phyloP scores from a whole-genome alignment of 2,113 vertebrate genomes.

The Bettongia penicillata region DNA sequence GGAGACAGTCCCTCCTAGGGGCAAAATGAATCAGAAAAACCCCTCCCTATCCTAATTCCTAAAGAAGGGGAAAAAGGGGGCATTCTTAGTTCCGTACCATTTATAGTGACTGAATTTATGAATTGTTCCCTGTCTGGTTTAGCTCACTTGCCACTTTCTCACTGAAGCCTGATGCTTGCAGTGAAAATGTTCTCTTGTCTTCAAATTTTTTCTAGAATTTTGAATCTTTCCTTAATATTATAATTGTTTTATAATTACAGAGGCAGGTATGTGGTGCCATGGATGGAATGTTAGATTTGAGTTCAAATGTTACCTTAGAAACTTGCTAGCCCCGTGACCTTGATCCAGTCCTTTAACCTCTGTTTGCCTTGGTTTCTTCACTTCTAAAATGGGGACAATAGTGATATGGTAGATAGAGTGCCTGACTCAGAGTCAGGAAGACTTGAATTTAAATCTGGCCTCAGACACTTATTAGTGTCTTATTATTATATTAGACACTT shows the following conservation, averaged over 20 bases:
- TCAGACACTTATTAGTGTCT: not conserved
- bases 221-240: not conserved
- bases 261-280: not conserved
- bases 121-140: slow-evolving; percentile 36
- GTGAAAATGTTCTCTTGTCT: not conserved
- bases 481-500: too few relatives aligned
- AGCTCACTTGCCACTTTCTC: not conserved
- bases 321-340: not conserved
- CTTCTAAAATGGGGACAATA: not conserved
- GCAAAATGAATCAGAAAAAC: not conserved
- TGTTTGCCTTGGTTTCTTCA: not conserved
- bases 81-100: not conserved
- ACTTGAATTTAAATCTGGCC: not conserved
- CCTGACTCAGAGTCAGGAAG: not conserved
- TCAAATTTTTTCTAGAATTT: not conserved
- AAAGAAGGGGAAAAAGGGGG: not conserved
- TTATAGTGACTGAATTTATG: not conserved
- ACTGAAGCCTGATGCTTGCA: not conserved
- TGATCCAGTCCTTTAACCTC: not conserved
- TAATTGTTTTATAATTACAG: not conserved
- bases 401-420: not conserved
- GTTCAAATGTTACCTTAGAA: not conserved
- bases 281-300: not conserved
- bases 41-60: not conserved
- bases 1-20: not conserved